These are phyloP conservation scores for Lucilia sericata DNA, from an alignment of 1,140 invertebrate species.

Conservation along the genomic window DNA sequence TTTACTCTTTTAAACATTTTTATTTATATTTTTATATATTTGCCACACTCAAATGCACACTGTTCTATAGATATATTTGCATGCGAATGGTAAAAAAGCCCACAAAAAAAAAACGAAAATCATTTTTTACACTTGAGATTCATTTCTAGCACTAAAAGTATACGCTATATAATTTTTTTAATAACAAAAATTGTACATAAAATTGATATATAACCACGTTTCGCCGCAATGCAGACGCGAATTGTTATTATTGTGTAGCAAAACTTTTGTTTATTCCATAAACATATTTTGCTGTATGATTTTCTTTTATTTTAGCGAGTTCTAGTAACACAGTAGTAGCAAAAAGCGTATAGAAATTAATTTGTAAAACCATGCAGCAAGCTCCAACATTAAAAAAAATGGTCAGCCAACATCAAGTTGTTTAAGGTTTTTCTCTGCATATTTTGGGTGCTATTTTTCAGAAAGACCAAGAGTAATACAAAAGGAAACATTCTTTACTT, in stretches of 20 bases:
- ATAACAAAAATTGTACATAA: neutral
- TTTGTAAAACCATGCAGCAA: neutral
- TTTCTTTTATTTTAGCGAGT: neutral
- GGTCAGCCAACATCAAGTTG: constrained; percentile 2
- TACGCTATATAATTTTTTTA: neutral
- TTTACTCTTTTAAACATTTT: neutral
- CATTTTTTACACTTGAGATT: neutral
- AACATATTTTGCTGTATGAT: neutral
- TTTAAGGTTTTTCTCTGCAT: neutral
- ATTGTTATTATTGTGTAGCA: neutral
- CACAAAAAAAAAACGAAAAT: too few species aligned
- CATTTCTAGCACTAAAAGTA: neutral
- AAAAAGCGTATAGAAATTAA: neutral
- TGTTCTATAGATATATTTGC: too few species aligned
- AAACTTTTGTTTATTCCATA: neutral
- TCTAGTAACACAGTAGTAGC: neutral
- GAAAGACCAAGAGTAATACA: neutral
- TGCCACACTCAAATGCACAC: neutral
- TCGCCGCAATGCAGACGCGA: constrained; percentile 20
- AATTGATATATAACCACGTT: neutral
- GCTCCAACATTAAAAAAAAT: neutral
- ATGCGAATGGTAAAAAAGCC: too few species aligned
- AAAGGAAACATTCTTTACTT: neutral
- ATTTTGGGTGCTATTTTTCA: neutral
- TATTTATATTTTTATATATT: neutral